These are phyloP conservation scores for Malurus alboscapulatus DNA, from an alignment of 2,113 vertebrate genomes.

Conservation along the genomic window DNA sequence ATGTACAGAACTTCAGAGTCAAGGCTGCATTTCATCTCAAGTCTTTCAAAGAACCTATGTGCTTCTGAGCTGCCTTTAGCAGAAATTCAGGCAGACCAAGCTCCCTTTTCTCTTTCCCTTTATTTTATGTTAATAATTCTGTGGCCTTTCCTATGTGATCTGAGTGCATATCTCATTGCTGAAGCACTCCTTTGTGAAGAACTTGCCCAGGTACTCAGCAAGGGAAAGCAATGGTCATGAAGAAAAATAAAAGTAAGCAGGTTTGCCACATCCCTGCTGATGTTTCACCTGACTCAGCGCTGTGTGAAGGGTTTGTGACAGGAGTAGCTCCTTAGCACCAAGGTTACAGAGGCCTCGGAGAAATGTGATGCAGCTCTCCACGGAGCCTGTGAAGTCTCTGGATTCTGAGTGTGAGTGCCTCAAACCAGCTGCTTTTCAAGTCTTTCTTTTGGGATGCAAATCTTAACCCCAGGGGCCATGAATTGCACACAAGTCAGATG, in stretches of 20 bases:
- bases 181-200: neutral
- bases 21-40: neutral
- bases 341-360: constrained; percentile 1
- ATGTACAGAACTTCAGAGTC: neutral
- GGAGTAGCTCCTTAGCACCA: neutral
- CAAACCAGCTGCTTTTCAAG: constrained; percentile 45
- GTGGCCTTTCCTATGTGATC: neutral
- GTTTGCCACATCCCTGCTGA: constrained; percentile 18
- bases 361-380: neutral
- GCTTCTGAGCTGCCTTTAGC: neutral
- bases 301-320: neutral
- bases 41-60: neutral
- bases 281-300: neutral
- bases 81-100: neutral
- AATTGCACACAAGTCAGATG: constrained; percentile 1
- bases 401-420: neutral
- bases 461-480: constrained; percentile 18
- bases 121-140: neutral
- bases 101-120: neutral
- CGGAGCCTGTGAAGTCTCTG: neutral
- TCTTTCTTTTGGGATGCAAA: constrained; percentile 59
- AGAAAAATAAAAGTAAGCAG: constrained; percentile 10
- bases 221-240: neutral
- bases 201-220: neutral
- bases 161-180: neutral